Evolutionary conservation across 2,888 invertebrate species (phyloP).

Genomic region (Drosophila histrio): DNA sequence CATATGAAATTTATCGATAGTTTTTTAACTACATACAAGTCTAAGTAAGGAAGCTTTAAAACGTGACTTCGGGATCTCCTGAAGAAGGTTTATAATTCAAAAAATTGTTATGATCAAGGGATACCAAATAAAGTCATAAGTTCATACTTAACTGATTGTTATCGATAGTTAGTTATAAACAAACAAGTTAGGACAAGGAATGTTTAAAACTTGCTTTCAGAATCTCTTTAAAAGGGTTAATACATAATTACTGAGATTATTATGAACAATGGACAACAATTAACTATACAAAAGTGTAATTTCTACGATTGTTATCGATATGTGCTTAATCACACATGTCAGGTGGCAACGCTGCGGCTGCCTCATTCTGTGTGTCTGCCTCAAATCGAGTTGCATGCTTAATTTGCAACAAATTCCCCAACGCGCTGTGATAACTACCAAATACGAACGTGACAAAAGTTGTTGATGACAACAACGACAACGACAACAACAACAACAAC

Average conservation of each 20-base stretch:
- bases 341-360: conserved; percentile 1
- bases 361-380: conserved; percentile 5
- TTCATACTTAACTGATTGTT: too few relatives aligned
- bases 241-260: neutral
- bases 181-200: too few relatives aligned
- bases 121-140: too few relatives aligned
- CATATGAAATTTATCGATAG: too few relatives aligned
- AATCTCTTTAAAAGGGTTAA: neutral
- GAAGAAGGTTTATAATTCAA: too few relatives aligned
- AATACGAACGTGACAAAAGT: conserved; percentile 60
- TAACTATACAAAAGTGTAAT: neutral
- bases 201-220: neutral
- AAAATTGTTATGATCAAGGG: too few relatives aligned
- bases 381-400: conserved; percentile 33
- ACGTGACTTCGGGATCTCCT: too few relatives aligned
- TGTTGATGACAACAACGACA: conserved; percentile 46
- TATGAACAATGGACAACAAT: neutral
- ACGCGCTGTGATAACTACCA: conserved; percentile 48
- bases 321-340: neutral
- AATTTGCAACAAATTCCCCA: conserved; percentile 44
- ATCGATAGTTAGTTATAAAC: neutral
- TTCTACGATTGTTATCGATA: neutral
- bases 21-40: too few relatives aligned
- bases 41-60: too few relatives aligned
- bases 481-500: conserved; percentile 5